phyloP scores from a whole-genome alignment of 2,888 invertebrate genomes.

The Schrankia costaestrigalis region DNA sequence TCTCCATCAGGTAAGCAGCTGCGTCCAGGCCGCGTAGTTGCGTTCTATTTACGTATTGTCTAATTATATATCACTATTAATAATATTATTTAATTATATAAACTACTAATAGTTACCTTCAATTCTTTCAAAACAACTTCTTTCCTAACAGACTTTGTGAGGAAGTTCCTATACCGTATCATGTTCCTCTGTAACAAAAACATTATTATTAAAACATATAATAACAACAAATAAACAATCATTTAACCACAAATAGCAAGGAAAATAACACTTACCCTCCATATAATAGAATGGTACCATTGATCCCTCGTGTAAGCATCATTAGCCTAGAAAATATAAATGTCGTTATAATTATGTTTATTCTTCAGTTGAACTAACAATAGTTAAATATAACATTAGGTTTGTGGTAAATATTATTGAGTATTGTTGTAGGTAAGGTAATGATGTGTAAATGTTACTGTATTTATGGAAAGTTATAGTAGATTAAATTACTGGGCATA shows the following conservation, averaged over 20 bases:
- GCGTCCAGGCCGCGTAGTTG: no score
- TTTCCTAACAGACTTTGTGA: constrained; percentile 83
- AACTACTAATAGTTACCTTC: constrained; percentile 84
- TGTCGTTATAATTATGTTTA: background rate
- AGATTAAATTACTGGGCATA: no score
- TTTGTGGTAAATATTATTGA: no score
- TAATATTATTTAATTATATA: background rate
- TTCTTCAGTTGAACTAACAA: background rate
- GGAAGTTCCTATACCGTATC: constrained; percentile 85
- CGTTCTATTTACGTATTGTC: no score
- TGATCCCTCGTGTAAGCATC: constrained; percentile 91
- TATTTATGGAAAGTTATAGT: no score
- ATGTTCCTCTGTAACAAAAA: constrained; percentile 84
- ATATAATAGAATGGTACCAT: constrained; percentile 89
- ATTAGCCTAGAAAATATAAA: constrained; percentile 78
- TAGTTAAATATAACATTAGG: no score
- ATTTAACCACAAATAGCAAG: constrained; percentile 19
- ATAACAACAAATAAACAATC: constrained; percentile 7
- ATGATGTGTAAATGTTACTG: no score
- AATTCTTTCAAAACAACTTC: constrained; percentile 88
- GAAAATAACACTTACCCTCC: constrained; percentile 82
- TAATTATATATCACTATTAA: no score
- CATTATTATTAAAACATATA: constrained; percentile 6
- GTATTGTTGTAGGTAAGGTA: no score
- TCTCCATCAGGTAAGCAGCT: no score